A percentile compares a stretch with the other conserved stretches of the same genome.
Evolutionary conservation across 2,113 vertebrate genomes (phyloP).

Genomic region (Haliaeetus leucogaster): DNA sequence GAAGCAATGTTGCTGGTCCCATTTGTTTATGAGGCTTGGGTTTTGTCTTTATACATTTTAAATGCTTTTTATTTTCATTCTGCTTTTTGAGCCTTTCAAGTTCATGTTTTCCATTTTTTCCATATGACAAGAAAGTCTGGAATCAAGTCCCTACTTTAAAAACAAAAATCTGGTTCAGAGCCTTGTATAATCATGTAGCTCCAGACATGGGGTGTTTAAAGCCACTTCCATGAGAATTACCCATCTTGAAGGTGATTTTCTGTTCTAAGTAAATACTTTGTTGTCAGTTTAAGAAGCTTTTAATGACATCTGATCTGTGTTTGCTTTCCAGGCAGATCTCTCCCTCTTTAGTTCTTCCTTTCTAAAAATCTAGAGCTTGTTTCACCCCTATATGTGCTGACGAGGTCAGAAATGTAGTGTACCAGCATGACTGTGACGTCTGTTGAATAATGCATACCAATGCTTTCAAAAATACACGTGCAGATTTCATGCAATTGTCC

Average conservation of each 20-base stretch:
- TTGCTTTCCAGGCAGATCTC: not conserved
- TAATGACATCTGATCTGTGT: not conserved
- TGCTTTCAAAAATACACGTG: not conserved
- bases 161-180: not conserved
- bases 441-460: not conserved
- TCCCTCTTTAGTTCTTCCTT: not conserved
- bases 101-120: not conserved
- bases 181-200: not conserved
- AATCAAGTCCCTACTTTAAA: constrained; percentile 7
- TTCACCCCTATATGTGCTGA: not conserved
- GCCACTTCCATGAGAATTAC: not conserved
- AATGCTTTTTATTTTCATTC: constrained; percentile 6
- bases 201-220: not conserved
- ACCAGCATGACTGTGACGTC: not conserved
- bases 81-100: constrained; percentile 3
- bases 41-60: not conserved
- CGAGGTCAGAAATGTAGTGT: not conserved
- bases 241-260: not conserved
- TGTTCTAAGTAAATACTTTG: not conserved
- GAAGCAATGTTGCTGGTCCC: constrained; percentile 28
- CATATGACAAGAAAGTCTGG: constrained; percentile 2
- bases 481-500: not conserved
- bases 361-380: not conserved
- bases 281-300: constrained; percentile 9
- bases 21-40: constrained; percentile 1